Conservation (phyloP, 2,888 invertebrate species). For the Drosophila colorata region DNA sequence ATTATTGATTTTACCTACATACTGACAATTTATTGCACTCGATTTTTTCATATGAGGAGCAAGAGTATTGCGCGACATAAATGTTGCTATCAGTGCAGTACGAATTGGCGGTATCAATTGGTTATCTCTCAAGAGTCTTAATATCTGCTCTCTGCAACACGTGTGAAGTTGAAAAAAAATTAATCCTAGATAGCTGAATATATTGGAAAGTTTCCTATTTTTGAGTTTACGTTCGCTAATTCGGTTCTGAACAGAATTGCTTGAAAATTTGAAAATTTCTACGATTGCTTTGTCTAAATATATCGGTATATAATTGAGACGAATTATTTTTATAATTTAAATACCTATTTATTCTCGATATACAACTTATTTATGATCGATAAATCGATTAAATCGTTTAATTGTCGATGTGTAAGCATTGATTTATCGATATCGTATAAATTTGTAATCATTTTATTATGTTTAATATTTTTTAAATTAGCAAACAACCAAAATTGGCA, state of each 20-base stretch:
- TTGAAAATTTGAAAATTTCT: no score
- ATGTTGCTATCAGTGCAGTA: constrained; percentile 3
- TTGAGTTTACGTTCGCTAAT: no score
- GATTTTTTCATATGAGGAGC: constrained; percentile 30
- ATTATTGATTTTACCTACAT: constrained; percentile 71
- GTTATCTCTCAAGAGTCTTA: constrained; percentile 1
- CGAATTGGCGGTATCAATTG: neutral
- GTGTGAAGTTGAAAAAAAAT: neutral
- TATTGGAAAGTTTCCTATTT: neutral
- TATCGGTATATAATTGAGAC: no score
- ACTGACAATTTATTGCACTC: constrained; percentile 29
- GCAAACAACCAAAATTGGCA: no score
- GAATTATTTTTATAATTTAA: no score
- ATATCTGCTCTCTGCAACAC: constrained; percentile 6
- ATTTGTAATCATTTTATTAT: neutral
- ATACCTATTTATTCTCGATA: neutral
- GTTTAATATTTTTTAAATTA: no score
- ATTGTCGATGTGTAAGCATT: no score
- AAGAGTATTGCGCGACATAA: constrained; percentile 7
- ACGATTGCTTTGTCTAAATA: no score
- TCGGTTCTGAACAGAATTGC: no score
- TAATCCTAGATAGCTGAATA: no score
- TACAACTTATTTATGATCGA: neutral
- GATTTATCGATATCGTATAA: no score
- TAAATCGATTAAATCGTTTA: no score